Evolutionary conservation across 1,140 invertebrate genomes (phyloP), one percentile per base, ranked within the genome.

Genomic region (Andrena cerasifolii): DNA sequence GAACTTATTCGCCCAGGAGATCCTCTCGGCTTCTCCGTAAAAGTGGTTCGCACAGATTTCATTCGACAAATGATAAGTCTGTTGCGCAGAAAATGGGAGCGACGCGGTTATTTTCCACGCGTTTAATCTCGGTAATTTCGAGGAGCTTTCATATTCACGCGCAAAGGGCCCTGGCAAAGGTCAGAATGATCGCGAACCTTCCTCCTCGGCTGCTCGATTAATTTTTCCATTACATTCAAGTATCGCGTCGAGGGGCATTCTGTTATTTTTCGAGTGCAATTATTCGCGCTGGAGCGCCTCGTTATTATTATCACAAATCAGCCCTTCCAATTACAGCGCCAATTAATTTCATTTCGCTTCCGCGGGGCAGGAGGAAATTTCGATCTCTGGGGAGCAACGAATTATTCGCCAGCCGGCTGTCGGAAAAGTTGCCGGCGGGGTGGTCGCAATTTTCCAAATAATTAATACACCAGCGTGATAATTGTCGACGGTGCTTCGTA

Each of bases 381-480:
- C 31, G 45, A 16, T 10, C 1, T n/a, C 5, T n/a, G 2, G 16
- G 1, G 54, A 6, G 5, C 7, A 59, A 28, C 33, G 51, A 54
- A 33, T 56, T 40, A 40, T n/a, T 53, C 66, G 31, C 33, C 4
- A 21, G 16, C 8, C 18, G 47, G 14, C 18, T 18, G 4, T 0
- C 26, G 16, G 70, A 73, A 73, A 62, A 73, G 7, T 73, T 73
- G 36, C 58, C 28, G 14, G 45, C 21, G 21, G 47, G 18, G 45
- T 24, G 21, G 47, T 14, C 58, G 59, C 70, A 63, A 49, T 73
- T 73, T 53, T n/a, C 10, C 31, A 12, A 73, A 73, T 73, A 73
- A 63, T 73, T 73, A 63, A 63, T 53, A 47, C 18, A 59, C 24
- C 47, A 18, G 12, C 1, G 31, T 31, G 56, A 36, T 16, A 58